Evolutionary conservation across 1,140 invertebrate species (phyloP), one percentile per base, ranked within the genome.

Genomic region (Ditylenchus dipsaci): DNA sequence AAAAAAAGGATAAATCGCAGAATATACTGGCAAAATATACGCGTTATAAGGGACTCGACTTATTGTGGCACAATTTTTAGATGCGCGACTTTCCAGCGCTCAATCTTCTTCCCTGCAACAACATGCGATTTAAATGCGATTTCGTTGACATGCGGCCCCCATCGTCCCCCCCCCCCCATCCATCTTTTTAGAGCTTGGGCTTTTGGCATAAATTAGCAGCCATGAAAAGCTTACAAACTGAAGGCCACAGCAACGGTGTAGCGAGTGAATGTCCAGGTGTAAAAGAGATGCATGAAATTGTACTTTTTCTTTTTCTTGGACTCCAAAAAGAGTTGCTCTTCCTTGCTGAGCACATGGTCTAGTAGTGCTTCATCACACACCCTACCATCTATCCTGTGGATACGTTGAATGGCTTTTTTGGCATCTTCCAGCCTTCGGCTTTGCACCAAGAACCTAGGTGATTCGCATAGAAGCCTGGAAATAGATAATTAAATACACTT

Each of bases 371-470:
- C 63, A 62, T 81, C 76, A 29, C 42, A 67, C 11, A 13, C 38
- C 27, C 67, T 56, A 3, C 75, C 75, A 63, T 82, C 68, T 7
- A 74, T 65, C 27, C 33, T 49, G 38, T 66, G 66, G 29, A 79
- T 80, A 26, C 63, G 58, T n/a, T 69, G 42, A 0, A 81, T 58
- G 15, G 73, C 78, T 49, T n/a, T 42, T 33, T 67, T 63, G 23
- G 81, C 80, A 15, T 82, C 76, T 1, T 72, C 72, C 15, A 81
- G 57, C 56, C 62, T 29, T 17, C 80, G 77, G 13, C 58, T 62
- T 70, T 83, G 81, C 38, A 80, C 63, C 19, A 81, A 53, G 62
- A 67, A 81, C 27, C 78, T 64, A 3, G 81, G 78, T 53, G 66
- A 70, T 67, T 81, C 79, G 21, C 64, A 70, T 1, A 82, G 68